phyloP scores from a whole-genome alignment of 2,113 vertebrate species.

The Neomonachus schauinslandi region DNA sequence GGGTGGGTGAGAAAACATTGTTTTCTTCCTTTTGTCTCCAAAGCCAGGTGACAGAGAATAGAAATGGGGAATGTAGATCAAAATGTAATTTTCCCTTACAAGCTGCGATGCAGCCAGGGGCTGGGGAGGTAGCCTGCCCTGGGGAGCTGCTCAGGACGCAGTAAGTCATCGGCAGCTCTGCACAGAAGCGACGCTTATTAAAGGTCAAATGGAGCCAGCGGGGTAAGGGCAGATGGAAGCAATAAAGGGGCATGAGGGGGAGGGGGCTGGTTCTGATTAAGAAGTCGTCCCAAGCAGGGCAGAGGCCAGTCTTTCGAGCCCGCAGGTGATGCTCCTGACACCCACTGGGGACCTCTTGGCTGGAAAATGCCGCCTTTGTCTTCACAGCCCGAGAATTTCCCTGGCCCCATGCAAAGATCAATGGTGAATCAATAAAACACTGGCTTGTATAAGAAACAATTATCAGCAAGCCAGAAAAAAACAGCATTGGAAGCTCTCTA shows the following conservation, averaged over 20 bases:
- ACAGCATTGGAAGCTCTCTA: not conserved
- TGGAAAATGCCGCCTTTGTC: conserved; percentile 36
- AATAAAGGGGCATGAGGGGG: conserved; percentile 41
- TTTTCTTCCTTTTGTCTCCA: conserved; percentile 70
- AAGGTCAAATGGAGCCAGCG: conserved; percentile 77
- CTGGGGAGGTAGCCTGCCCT: conserved; percentile 42
- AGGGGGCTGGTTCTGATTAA: conserved; percentile 19
- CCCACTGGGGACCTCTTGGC: not conserved
- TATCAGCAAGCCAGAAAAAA: conserved; percentile 28
- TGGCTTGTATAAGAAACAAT: conserved; percentile 54
- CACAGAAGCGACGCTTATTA: conserved; percentile 11
- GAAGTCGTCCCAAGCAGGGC: conserved; percentile 56
- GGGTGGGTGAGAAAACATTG: not conserved
- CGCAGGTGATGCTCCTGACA: not conserved
- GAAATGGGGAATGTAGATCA: conserved; percentile 74
- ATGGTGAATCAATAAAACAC: conserved; percentile 60
- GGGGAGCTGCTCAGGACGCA: conserved; percentile 37
- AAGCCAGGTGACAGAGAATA: conserved; percentile 54
- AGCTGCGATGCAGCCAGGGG: conserved; percentile 61
- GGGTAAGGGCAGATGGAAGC: not conserved
- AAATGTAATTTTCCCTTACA: conserved; percentile 78
- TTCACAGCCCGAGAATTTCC: not conserved
- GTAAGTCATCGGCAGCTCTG: conserved; percentile 51
- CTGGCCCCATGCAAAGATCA: conserved; percentile 49
- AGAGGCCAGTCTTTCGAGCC: conserved; percentile 39